phyloP scores from a whole-genome alignment of 2,113 vertebrate species.

The Fregata magnificens region DNA sequence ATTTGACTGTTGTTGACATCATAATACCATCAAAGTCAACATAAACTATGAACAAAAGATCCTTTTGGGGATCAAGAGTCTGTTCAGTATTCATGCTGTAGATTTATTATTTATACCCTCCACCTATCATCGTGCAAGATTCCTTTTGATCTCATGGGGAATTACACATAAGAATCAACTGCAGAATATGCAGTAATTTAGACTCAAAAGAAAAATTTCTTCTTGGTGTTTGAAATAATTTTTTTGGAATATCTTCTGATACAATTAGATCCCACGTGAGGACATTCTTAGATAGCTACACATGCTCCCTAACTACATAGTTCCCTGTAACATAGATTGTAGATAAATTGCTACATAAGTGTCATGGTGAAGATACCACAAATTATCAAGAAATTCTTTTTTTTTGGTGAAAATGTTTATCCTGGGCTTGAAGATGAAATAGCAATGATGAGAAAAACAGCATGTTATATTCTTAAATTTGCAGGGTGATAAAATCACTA shows the following conservation, averaged over 20 bases:
- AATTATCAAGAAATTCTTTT: neutral
- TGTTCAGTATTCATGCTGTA: neutral
- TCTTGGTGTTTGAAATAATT: neutral
- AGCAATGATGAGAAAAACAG: neutral
- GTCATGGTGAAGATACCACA: neutral
- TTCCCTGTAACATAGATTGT: neutral
- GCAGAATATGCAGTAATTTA: neutral
- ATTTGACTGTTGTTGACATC: conserved; percentile 42
- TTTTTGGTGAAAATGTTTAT: neutral
- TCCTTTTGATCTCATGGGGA: neutral
- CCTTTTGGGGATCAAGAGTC: neutral
- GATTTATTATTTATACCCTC: neutral
- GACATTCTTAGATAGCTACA: neutral
- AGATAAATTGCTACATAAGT: neutral
- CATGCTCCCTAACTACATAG: neutral
- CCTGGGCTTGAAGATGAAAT: neutral
- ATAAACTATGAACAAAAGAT: conserved; percentile 8
- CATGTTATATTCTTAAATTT: neutral
- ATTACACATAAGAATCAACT: neutral
- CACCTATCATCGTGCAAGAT: neutral
- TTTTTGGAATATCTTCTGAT: neutral
- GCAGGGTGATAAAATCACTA: neutral
- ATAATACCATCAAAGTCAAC: conserved; percentile 7
- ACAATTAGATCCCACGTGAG: neutral
- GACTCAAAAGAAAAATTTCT: neutral